phyloP scores from a whole-genome alignment of 2,113 vertebrate species.

The Prinia subflava region DNA sequence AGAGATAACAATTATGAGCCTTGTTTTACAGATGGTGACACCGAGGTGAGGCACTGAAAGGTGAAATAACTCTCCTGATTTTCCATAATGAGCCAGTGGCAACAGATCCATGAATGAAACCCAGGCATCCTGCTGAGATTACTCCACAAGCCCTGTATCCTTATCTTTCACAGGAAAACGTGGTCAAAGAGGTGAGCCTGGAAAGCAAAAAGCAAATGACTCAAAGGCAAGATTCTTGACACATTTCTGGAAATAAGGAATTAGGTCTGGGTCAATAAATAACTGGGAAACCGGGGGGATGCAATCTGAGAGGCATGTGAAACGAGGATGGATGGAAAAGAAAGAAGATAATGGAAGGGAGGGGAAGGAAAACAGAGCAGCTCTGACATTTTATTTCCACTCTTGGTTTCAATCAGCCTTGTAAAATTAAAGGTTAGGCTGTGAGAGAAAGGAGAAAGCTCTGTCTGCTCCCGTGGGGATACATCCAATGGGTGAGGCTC shows the following conservation, averaged over 20 bases:
- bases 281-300: slow-evolving; percentile 44
- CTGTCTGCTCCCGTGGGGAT: background rate
- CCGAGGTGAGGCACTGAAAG: slow-evolving; percentile 55
- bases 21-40: slow-evolving; percentile 57
- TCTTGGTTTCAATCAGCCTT: slow-evolving; percentile 53
- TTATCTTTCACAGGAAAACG: slow-evolving; percentile 47
- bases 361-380: slow-evolving; percentile 43
- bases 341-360: slow-evolving; percentile 62
- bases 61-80: slow-evolving; percentile 48
- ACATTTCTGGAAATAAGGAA: slow-evolving; percentile 63
- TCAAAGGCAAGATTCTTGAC: slow-evolving; percentile 56
- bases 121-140: slow-evolving; percentile 45
- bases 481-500: background rate
- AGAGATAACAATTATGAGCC: slow-evolving; percentile 60
- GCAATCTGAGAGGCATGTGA: slow-evolving; percentile 51
- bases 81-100: slow-evolving; percentile 41
- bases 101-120: slow-evolving; percentile 61
- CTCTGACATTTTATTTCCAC: slow-evolving; percentile 60
- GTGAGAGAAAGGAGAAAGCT: background rate
- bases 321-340: slow-evolving; percentile 48
- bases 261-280: slow-evolving; percentile 62
- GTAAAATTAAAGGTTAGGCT: slow-evolving; percentile 46
- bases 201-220: slow-evolving; percentile 40
- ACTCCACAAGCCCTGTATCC: background rate
- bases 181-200: slow-evolving; percentile 54